These are phyloP conservation scores for Oscheius sp. DNA, from an alignment of 1,140 invertebrate species.

Conservation along the genomic window DNA sequence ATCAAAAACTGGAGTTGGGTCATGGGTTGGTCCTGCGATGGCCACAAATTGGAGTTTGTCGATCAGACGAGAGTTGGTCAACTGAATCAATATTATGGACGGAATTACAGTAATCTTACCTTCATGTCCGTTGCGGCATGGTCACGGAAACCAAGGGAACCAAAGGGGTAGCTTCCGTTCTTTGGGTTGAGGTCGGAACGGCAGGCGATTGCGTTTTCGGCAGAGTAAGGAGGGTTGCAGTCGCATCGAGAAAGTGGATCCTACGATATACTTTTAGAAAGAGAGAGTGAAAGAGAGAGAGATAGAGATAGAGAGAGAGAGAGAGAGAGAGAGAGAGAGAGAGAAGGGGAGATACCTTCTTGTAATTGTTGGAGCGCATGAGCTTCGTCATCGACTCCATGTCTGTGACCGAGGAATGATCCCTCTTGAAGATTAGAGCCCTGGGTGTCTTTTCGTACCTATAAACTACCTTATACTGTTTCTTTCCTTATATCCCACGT, in stretches of 20 bases:
- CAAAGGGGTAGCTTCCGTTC: slow-evolving; percentile 70
- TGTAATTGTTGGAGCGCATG: slow-evolving; percentile 64
- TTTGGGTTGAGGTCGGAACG: slow-evolving; percentile 72
- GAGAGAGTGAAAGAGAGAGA: slow-evolving; percentile 43
- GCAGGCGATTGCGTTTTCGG: slow-evolving; percentile 73
- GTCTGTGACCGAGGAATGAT: slow-evolving; percentile 66
- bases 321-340: no score
- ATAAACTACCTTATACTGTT: neutral
- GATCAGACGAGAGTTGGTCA: slow-evolving; percentile 62
- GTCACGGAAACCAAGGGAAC: slow-evolving; percentile 67
- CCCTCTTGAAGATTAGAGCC: slow-evolving; percentile 69
- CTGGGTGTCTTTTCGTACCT: slow-evolving; percentile 68
- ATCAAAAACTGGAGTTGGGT: slow-evolving; percentile 70
- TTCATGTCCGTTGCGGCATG: slow-evolving; percentile 71
- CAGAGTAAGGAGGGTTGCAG: slow-evolving; percentile 72
- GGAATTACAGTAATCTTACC: slow-evolving; percentile 60
- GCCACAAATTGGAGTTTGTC: slow-evolving; percentile 65
- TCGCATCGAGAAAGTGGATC: slow-evolving; percentile 72
- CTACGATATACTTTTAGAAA: slow-evolving; percentile 72
- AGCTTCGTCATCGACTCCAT: slow-evolving; percentile 67
- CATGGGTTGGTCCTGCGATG: slow-evolving; percentile 67
- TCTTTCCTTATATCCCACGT: slow-evolving; percentile 44
- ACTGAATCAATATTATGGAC: slow-evolving; percentile 44
- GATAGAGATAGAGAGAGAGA: neutral
- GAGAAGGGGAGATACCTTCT: no score